phyloP scores from a whole-genome alignment of 2,888 invertebrate species.

The Meghimatium bilineatum region DNA sequence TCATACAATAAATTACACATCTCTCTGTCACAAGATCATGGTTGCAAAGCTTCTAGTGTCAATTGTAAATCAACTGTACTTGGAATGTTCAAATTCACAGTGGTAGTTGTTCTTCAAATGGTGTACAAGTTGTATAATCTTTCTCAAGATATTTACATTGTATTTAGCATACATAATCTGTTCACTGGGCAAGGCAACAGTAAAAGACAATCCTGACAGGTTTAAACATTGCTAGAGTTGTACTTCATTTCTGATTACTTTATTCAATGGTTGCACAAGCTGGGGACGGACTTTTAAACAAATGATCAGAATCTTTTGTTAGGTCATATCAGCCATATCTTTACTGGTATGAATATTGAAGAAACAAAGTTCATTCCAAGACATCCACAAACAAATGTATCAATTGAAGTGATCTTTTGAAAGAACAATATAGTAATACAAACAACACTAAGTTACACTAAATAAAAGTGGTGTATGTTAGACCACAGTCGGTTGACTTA shows the following conservation, averaged over 20 bases:
- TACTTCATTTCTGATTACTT: neutral
- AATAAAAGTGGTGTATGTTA: neutral
- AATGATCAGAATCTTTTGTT: neutral
- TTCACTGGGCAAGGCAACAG: neutral
- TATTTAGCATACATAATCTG: neutral
- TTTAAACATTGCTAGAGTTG: neutral
- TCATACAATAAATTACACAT: neutral
- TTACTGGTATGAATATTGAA: neutral
- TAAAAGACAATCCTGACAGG: neutral
- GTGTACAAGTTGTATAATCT: neutral
- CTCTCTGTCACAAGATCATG: neutral
- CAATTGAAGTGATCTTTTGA: neutral
- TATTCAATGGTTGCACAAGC: neutral
- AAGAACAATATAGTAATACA: neutral
- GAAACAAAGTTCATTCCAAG: neutral
- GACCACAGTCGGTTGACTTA: neutral
- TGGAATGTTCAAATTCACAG: constrained; percentile 36
- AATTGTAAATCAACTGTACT: constrained; percentile 1
- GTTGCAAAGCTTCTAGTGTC: neutral
- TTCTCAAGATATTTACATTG: neutral
- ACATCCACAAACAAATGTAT: neutral
- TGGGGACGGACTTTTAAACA: neutral
- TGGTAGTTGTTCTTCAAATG: constrained; percentile 8
- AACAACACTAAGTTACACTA: neutral
- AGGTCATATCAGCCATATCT: neutral